Base-by-base conservation (phyloP, 2,888 invertebrate species). In the Callyntrura sp. region DNA sequence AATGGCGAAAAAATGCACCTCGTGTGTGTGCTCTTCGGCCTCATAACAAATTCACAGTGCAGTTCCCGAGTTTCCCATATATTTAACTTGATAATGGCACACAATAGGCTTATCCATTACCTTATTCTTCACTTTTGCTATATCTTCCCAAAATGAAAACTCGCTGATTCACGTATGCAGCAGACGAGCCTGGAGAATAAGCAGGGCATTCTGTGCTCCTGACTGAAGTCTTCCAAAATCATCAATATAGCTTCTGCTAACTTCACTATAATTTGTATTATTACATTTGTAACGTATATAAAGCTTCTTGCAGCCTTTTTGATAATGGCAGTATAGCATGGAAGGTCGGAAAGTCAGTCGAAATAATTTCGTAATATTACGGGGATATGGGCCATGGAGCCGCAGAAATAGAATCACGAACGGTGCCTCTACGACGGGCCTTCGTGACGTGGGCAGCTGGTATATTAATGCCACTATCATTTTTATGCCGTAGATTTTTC, bases 61-160 rank as follows among this genome's bases (percentile, higher is more conserved):
- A 78, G 17, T 17, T 78, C 48, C 12, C 78, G 55, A 78, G 17
- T 17, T 78, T 23, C 12, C 78, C 76, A 76, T 76, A 51, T 76
- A 35, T 35, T 35, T 35, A 51, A 76, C 51, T n/a, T 76, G n/a
- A 51, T 76, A 70, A 70, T 23, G 43, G 70, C 45, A 43, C 43
- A 70, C 70, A 76, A 51, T 76, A 76, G 76, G 51, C 76, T 76
- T 76, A 76, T 76, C 76, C 76, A 76, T 76, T 76, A 76, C 76
- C 28, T 65, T 45, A 17, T 43, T 17, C 11, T 45, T 20, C 23
- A 45, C 23, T 70, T 17, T 35, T 23, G 51, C 23, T n/a, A 14
- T 51, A 51, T 25, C 23, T n/a, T 8, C 8, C 25, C 11, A 23
- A 11, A 76, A 12, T 35, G 68, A 68, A 28, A 23, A 35, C 6